A percentile compares a stretch with the other conserved stretches of the same genome.
phyloP scores from a whole-genome alignment of 2,797 vertebrate genomes.

The Anguilla megastoma region DNA sequence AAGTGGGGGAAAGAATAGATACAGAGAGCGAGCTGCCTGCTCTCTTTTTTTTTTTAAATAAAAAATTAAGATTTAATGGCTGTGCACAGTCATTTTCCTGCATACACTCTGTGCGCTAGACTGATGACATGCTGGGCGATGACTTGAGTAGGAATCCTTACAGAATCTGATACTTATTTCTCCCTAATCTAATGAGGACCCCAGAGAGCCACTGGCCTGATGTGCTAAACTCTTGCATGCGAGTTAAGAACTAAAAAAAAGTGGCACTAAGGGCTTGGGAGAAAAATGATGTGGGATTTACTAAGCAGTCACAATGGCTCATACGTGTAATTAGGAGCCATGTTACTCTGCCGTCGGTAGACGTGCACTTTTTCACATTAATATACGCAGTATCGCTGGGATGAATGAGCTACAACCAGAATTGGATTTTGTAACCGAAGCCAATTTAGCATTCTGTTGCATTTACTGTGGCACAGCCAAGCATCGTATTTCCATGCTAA shows the following conservation, averaged over 20 bases:
- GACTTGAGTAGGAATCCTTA: neutral
- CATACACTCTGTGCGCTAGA: neutral
- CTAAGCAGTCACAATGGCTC: neutral
- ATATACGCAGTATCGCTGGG: neutral
- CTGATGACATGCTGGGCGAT: conserved; percentile 1
- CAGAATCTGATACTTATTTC: neutral
- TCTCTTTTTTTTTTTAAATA: neutral
- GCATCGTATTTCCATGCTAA: conserved; percentile 14
- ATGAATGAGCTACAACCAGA: neutral
- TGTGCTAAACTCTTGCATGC: neutral
- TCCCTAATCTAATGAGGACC: conserved; percentile 35
- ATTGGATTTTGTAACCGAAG: neutral
- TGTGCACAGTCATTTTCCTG: neutral
- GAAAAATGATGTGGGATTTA: neutral
- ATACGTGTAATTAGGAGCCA: neutral
- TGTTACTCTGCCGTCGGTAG: neutral
- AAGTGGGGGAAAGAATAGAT: neutral
- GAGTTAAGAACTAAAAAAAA: neutral
- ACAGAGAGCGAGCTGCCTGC: neutral
- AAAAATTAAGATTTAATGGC: neutral
- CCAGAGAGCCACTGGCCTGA: conserved; percentile 2
- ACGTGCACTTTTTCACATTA: neutral
- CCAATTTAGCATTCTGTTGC: conserved; percentile 1
- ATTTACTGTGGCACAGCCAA: neutral
- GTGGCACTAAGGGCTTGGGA: neutral